Percentiles rank a stretch among this genome's conserved stretches.
Conservation (phyloP, 2,797 vertebrate species). For the Trematomus bernacchii region DNA sequence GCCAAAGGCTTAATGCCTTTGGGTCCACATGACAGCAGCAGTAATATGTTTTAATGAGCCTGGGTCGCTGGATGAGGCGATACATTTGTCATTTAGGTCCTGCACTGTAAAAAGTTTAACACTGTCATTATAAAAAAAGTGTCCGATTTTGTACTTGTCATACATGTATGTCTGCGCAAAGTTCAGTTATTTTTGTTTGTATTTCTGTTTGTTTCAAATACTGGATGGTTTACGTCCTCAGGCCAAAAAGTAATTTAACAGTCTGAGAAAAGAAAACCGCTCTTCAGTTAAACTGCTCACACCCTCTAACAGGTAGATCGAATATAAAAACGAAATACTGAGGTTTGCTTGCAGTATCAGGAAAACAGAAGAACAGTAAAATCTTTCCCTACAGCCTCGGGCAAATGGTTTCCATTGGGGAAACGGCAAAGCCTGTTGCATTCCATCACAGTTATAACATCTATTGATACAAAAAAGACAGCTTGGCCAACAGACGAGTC, state of each 20-base stretch:
- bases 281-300: background rate
- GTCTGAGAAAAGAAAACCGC: background rate
- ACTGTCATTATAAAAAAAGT: background rate
- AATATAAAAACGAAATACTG: background rate
- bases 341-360: background rate
- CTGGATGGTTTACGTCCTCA: background rate
- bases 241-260: background rate
- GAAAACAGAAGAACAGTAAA: background rate
- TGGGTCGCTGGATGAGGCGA: constrained; percentile 22
- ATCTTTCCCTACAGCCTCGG: background rate
- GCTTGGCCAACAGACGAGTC: background rate
- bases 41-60: constrained; percentile 68
- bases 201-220: background rate
- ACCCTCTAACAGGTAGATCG: background rate
- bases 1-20: constrained; percentile 48
- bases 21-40: constrained; percentile 52
- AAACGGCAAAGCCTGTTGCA: background rate
- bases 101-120: constrained; percentile 47
- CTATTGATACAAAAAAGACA: background rate
- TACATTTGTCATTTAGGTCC: constrained; percentile 55
- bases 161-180: background rate
- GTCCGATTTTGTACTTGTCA: background rate
- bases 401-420: background rate
- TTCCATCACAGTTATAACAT: background rate
- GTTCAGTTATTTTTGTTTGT: background rate